These are phyloP conservation scores for Boloria euphrosyne DNA, from an alignment of 2,888 invertebrate species.

Conservation along the genomic window DNA sequence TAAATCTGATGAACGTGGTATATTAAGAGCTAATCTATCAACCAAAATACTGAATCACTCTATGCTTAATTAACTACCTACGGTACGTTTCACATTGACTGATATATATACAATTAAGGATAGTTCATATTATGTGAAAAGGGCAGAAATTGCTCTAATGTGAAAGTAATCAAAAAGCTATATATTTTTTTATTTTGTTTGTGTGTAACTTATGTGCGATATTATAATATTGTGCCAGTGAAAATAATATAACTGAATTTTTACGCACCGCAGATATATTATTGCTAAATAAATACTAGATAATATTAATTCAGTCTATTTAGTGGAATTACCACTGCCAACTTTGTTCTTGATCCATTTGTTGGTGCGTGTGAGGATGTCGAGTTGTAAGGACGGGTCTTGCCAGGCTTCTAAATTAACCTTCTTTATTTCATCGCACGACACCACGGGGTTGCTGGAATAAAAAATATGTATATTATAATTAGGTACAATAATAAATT, in stretches of 20 bases:
- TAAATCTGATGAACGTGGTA: slow-evolving; percentile 28
- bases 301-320: slow-evolving; percentile 47
- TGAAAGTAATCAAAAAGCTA: slow-evolving; percentile 1
- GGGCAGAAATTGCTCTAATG: background rate
- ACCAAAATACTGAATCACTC: slow-evolving; percentile 62
- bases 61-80: slow-evolving; percentile 29
- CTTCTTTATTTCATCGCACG: slow-evolving; percentile 77
- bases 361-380: slow-evolving; percentile 72
- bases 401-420: slow-evolving; percentile 74
- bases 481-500: background rate
- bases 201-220: background rate
- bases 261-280: slow-evolving; percentile 16
- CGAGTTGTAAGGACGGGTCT: slow-evolving; percentile 62
- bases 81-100: slow-evolving; percentile 6
- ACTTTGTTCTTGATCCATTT: slow-evolving; percentile 77
- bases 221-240: background rate
- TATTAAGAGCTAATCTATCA: slow-evolving; percentile 44
- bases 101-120: background rate
- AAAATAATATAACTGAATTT: background rate
- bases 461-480: slow-evolving; percentile 30
- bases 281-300: slow-evolving; percentile 31
- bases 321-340: slow-evolving; percentile 56
- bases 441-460: slow-evolving; percentile 79
- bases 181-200: background rate
- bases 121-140: slow-evolving; percentile 4